phyloP scores from a whole-genome alignment of 92 coral and sea anemone species.

The Palythoa grandiflora region DNA sequence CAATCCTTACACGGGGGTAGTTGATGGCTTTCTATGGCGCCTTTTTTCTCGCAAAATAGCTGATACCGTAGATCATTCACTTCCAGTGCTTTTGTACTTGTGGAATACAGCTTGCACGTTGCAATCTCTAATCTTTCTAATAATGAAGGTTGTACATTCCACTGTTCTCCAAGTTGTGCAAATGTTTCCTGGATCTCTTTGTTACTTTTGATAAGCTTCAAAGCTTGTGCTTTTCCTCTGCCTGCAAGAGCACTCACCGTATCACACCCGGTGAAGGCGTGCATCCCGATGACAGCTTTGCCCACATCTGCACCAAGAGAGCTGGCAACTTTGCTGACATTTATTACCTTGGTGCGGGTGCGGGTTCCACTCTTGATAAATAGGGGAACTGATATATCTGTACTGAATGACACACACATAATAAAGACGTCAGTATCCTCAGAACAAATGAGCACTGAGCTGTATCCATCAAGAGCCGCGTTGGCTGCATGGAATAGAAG shows the following conservation, averaged over 20 bases:
- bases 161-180: constrained; percentile 21
- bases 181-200: constrained; percentile 47
- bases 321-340: constrained; percentile 47
- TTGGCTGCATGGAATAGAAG: constrained; percentile 59
- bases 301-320: constrained; percentile 35
- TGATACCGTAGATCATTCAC: constrained; percentile 60
- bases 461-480: constrained; percentile 50
- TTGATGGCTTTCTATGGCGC: constrained; percentile 50
- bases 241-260: constrained; percentile 44
- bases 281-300: constrained; percentile 40
- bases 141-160: constrained; percentile 38
- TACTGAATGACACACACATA: constrained; percentile 40
- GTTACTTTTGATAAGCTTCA: constrained; percentile 29
- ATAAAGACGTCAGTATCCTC: constrained; percentile 64
- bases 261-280: constrained; percentile 53
- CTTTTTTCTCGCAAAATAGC: constrained; percentile 55
- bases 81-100: constrained; percentile 1
- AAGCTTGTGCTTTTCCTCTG: constrained; percentile 44
- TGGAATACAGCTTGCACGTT: constrained; percentile 39
- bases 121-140: constrained; percentile 15
- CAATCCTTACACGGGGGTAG: constrained; percentile 64
- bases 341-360: constrained; percentile 52
- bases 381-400: constrained; percentile 37
- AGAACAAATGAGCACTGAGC: constrained; percentile 44
- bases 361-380: constrained; percentile 43